phyloP scores from a whole-genome alignment of 2,797 vertebrate species.

The Ceyx erithaca region DNA sequence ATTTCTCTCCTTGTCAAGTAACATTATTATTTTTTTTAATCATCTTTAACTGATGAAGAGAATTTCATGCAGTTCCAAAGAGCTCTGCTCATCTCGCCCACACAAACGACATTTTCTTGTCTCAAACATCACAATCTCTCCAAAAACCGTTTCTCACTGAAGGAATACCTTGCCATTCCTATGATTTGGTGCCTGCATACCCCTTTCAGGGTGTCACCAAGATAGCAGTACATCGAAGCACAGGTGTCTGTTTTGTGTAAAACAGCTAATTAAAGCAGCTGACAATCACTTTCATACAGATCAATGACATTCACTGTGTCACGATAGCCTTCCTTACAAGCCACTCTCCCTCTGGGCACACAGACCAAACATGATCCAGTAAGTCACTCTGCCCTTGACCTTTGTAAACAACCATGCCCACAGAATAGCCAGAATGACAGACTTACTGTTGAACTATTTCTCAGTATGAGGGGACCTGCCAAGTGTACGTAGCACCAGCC shows the following conservation, averaged over 20 bases:
- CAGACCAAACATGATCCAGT: not conserved
- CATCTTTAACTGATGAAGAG: not conserved
- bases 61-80: not conserved
- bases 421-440: not conserved
- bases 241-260: not conserved
- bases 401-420: not conserved
- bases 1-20: not conserved
- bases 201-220: not conserved
- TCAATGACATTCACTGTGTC: not conserved
- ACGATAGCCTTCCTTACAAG: not conserved
- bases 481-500: not conserved
- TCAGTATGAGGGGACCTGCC: not conserved
- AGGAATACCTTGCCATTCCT: not conserved
- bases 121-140: not conserved
- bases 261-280: not conserved
- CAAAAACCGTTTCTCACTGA: not conserved
- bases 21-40: not conserved
- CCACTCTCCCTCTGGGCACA: not conserved
- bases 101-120: not conserved
- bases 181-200: not conserved
- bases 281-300: not conserved
- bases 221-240: not conserved
- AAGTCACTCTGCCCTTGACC: slow-evolving; percentile 17
- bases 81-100: not conserved
- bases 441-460: not conserved